Evolutionary conservation across 2,888 invertebrate genomes (phyloP).

Genomic region (Clusia tigrina): DNA sequence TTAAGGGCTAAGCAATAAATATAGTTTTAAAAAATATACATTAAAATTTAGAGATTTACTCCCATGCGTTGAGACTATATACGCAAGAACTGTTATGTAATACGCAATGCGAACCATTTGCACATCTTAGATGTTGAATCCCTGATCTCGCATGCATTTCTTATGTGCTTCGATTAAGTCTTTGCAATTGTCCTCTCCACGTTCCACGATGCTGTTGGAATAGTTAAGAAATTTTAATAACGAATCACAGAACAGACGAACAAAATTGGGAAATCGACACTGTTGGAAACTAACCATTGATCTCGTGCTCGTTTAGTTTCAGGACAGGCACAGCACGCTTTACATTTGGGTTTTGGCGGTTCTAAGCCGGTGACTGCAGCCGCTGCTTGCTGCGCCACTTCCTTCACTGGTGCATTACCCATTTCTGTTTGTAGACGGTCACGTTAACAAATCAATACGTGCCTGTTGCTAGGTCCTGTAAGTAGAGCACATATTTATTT

Average conservation of each 20-base stretch:
- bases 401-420: conserved; percentile 68
- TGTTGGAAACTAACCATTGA: conserved; percentile 88
- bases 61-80: too few species aligned
- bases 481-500: neutral
- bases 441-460: too few species aligned
- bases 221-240: conserved; percentile 20
- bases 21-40: too few species aligned
- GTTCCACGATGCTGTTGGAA: conserved; percentile 83
- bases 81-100: too few species aligned
- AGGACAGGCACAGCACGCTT: conserved; percentile 97
- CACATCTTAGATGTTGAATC: conserved; percentile 86
- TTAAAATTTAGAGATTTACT: too few species aligned
- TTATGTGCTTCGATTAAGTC: conserved; percentile 94
- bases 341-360: conserved; percentile 76
- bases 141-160: conserved; percentile 93
- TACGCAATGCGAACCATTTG: too few species aligned
- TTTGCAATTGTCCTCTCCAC: conserved; percentile 90
- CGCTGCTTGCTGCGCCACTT: conserved; percentile 62
- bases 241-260: neutral
- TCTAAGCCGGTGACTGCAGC: conserved; percentile 52
- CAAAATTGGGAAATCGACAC: neutral
- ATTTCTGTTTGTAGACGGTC: conserved; percentile 63
- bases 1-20: too few species aligned
- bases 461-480: neutral
- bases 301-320: conserved; percentile 92